A percentile compares a stretch with the other conserved stretches of the same genome.
Evolutionary conservation across 1,140 invertebrate species (phyloP).

Genomic region (Aphelinus atriplicis): DNA sequence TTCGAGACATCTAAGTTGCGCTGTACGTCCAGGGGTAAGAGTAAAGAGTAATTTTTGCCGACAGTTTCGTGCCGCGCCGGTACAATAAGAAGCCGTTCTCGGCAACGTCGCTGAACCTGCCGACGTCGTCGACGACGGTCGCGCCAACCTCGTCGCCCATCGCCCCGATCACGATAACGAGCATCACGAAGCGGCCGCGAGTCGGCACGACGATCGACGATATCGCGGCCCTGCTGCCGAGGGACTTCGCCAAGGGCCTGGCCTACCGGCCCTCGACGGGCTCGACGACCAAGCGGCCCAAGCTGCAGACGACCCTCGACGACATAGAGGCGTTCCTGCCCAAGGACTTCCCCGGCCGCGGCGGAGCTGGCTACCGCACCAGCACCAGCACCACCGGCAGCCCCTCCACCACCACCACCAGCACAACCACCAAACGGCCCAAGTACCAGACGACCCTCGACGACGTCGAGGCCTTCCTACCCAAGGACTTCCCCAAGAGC

Average conservation of each 20-base stretch:
- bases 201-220: conserved; percentile 42
- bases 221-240: conserved; percentile 47
- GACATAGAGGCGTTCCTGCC: conserved; percentile 15
- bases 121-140: conserved; percentile 36
- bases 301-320: conserved; percentile 10
- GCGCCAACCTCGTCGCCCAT: conserved; percentile 39
- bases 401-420: not conserved
- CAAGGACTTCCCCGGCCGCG: not conserved
- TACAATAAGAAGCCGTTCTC: conserved; percentile 59
- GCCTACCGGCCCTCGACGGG: conserved; percentile 2
- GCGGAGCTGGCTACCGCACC: not conserved
- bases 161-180: conserved; percentile 39
- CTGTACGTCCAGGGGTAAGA: not conserved
- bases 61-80: conserved; percentile 72
- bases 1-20: not conserved
- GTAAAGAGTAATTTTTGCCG: not conserved
- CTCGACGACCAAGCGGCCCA: not conserved
- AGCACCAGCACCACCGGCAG: not conserved
- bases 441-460: conserved; percentile 43
- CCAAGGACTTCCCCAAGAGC: conserved; percentile 33
- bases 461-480: conserved; percentile 45
- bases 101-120: conserved; percentile 42
- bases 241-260: conserved; percentile 37
- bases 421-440: conserved; percentile 10
- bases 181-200: conserved; percentile 30